Conservation (phyloP, 2,888 invertebrate genomes). For the Candidula unifasciata region DNA sequence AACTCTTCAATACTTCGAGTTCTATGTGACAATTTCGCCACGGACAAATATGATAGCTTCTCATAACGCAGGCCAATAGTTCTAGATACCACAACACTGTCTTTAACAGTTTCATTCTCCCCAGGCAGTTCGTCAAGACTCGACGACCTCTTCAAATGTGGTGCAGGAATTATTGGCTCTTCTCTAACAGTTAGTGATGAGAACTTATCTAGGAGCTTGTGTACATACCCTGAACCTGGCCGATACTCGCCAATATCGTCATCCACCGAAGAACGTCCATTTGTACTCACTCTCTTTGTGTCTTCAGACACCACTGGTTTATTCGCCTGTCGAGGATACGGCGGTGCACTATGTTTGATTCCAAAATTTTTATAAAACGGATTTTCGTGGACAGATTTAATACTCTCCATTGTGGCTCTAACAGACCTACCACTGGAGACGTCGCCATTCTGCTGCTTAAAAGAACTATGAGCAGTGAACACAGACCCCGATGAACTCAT, state of each 20-base stretch:
- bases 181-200: constrained; percentile 54
- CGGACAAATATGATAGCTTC: constrained; percentile 35
- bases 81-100: neutral
- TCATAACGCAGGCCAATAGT: neutral
- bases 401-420: constrained; percentile 49
- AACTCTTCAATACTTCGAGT: constrained; percentile 47
- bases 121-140: constrained; percentile 64
- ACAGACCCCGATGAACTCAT: constrained; percentile 31
- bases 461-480: constrained; percentile 17
- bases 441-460: constrained; percentile 35
- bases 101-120: constrained; percentile 24
- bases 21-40: neutral
- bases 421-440: neutral
- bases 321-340: neutral
- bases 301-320: constrained; percentile 2
- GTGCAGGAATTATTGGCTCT: constrained; percentile 24
- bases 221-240: constrained; percentile 75
- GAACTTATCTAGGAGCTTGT: constrained; percentile 72
- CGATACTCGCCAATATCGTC: constrained; percentile 64
- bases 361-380: constrained; percentile 59
- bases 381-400: constrained; percentile 56
- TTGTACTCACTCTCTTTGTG: neutral
- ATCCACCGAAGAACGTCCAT: neutral
- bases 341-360: constrained; percentile 31
- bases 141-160: constrained; percentile 59